These are phyloP conservation scores for Proisotoma minuta DNA, from an alignment of 2,888 invertebrate genomes.

Conservation along the genomic window DNA sequence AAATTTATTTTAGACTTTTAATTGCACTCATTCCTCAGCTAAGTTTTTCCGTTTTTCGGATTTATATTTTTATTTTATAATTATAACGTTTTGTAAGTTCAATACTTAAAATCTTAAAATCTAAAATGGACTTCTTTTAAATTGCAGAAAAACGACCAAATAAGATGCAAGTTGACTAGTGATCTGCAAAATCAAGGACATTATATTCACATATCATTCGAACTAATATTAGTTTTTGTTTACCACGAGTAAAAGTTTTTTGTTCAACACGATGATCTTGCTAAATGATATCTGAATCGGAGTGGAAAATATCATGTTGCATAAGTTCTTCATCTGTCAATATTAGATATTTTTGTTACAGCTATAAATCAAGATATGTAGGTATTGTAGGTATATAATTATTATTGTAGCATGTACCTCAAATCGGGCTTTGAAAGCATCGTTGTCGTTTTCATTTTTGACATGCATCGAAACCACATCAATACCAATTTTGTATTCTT, in stretches of 20 bases:
- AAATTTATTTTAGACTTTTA: no score
- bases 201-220: neutral
- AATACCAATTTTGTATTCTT: slow-evolving; percentile 2
- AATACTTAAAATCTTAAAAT: no score
- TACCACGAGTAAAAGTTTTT: neutral
- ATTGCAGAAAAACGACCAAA: slow-evolving; percentile 8
- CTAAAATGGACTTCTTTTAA: neutral
- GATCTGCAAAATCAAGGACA: neutral
- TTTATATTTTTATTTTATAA: no score
- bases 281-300: neutral
- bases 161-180: slow-evolving; percentile 9
- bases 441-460: neutral
- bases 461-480: neutral
- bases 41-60: no score
- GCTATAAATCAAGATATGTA: neutral
- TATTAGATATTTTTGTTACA: no score
- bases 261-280: neutral
- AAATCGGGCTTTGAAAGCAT: slow-evolving; percentile 1
- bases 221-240: neutral
- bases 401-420: neutral
- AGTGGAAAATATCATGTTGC: slow-evolving; percentile 1
- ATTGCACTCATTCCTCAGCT: no score
- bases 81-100: no score
- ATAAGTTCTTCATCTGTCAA: slow-evolving; percentile 5
- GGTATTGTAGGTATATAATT: neutral